Evolutionary conservation across 2,113 vertebrate species (phyloP), one percentile per base, ranked within the genome.

Genomic region (Porphyrio hochstetteri): DNA sequence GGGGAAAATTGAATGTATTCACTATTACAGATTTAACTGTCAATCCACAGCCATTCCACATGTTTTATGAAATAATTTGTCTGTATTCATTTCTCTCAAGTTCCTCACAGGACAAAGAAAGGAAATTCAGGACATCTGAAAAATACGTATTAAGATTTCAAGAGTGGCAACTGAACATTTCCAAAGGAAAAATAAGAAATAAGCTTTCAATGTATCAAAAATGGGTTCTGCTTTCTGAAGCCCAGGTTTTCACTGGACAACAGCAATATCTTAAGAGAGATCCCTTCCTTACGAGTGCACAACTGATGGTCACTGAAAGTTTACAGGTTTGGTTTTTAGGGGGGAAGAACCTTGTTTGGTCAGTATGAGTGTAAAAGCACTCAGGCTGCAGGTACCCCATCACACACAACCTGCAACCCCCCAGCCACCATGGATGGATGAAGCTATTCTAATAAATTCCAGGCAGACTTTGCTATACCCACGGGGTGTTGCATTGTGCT

Each of bases 21-120:
- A 82, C 76, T 94, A 55, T 82, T 82, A 72, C 82, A 89, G 79
- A 91, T 93, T 92, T 92, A 85, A 94, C 94, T 96, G 93, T 86
- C 93, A 94, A 95, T 90, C 93, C 84, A 63, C 93, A 90, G 94
- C 61, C 95, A 91, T 95, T 96, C 81, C 16, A 0, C 61, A 82
- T 64, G 79, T 59, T 96, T 93, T 95, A 95, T 85, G 94, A 96
- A 96, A 96, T 92, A 88, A 95, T 94, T 92, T 77, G 70, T 44
- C 89, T 63, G 86, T 52, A 91, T 92, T 93, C 81, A 87, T 74
- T 90, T 79, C 77, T 77, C 75, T 82, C 77, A 72, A 82, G 88
- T 95, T 71, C 72, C 69, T 71, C 84, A 72, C 53, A 96, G 91
- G 78, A 95, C 56, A 96, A 93, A 94, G 93, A 91, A 70, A 92